Conservation (phyloP, 2,797 vertebrate species). For the Pseudochirops cupreus region DNA sequence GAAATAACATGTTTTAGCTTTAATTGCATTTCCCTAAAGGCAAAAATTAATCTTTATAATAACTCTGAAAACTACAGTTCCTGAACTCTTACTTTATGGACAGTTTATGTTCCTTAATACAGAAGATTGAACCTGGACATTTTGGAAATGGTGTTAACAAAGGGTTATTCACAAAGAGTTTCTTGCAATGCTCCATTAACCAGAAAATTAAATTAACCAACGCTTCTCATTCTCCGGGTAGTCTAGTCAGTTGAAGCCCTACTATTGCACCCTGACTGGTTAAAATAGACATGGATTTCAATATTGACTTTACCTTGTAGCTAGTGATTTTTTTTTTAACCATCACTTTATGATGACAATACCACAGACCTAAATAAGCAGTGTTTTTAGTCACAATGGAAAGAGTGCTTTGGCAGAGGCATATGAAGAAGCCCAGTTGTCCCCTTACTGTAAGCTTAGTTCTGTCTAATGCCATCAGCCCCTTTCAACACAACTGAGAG, state of each 20-base stretch:
- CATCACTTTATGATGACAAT: not conserved
- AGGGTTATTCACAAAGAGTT: not conserved
- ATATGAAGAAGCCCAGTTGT: constrained; percentile 16
- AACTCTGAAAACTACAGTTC: constrained; percentile 33
- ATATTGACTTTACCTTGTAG: constrained; percentile 37
- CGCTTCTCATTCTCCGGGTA: constrained; percentile 56
- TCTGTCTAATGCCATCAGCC: not conserved
- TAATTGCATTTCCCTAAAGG: not conserved
- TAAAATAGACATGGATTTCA: constrained; percentile 37
- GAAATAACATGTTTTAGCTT: not conserved
- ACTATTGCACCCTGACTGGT: constrained; percentile 41
- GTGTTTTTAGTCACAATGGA: not conserved
- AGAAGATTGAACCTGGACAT: constrained; percentile 33
- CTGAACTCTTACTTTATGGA: constrained; percentile 32
- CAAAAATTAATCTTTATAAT: constrained; percentile 1
- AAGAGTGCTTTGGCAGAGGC: not conserved
- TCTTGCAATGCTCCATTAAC: constrained; percentile 63
- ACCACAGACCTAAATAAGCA: not conserved
- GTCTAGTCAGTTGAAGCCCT: constrained; percentile 52
- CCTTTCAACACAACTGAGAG: not conserved
- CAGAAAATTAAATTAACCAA: constrained; percentile 78
- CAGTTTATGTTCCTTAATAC: constrained; percentile 13
- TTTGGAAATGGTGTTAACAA: constrained; percentile 58
- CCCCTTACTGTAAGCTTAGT: constrained; percentile 1
- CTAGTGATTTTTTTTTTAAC: not conserved